phyloP scores from a whole-genome alignment of 2,113 vertebrate species.

The Rhinoderma darwinii region DNA sequence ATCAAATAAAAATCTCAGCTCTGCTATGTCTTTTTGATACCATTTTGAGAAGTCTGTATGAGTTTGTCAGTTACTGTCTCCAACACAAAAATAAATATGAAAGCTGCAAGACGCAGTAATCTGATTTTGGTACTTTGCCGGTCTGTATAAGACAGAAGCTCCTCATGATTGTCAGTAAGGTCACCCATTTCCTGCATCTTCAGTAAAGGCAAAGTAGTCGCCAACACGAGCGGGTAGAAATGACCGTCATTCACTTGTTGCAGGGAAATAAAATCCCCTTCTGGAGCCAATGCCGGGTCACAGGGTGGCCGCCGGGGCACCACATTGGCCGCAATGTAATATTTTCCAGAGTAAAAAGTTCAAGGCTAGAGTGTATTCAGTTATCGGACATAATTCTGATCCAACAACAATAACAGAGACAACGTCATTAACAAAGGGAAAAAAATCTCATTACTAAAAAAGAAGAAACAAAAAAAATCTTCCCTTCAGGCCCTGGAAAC shows the following conservation, averaged over 20 bases:
- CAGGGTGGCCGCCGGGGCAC: neutral
- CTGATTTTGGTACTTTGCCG: too few species aligned
- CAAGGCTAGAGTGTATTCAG: neutral
- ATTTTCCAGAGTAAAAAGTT: constrained; percentile 17
- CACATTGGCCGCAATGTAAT: neutral
- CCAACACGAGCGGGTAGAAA: neutral
- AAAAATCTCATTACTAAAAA: neutral
- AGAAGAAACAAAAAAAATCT: neutral
- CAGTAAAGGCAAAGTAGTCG: neutral
- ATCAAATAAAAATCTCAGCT: too few species aligned
- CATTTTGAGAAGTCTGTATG: too few species aligned
- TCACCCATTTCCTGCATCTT: neutral
- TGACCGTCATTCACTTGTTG: neutral
- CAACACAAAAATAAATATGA: too few species aligned
- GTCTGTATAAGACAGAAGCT: too few species aligned
- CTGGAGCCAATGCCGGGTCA: neutral
- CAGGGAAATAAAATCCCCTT: neutral
- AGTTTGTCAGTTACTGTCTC: too few species aligned
- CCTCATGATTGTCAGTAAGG: too few species aligned
- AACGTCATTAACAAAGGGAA: constrained; percentile 3
- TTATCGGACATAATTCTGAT: neutral
- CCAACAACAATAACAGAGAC: neutral
- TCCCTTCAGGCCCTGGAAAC: neutral
- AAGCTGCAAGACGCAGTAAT: too few species aligned
- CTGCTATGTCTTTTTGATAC: too few species aligned